Percentiles rank a stretch among this genome's conserved stretches.
These are phyloP conservation scores for Epinotia ramella DNA, from an alignment of 2,888 invertebrate genomes.

Conservation along the genomic window DNA sequence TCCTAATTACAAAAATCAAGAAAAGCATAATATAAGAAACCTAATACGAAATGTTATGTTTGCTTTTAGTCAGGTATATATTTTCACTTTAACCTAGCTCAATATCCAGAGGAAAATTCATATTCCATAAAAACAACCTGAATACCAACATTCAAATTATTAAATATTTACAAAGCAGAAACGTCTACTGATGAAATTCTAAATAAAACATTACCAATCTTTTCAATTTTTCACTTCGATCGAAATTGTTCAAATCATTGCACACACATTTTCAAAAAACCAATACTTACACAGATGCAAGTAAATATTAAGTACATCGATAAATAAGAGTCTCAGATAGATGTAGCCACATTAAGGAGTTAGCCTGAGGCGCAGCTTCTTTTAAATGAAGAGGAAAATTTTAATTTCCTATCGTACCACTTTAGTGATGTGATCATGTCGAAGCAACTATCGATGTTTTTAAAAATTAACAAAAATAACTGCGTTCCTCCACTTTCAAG, in stretches of 20 bases:
- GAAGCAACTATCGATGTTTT: conserved; percentile 14
- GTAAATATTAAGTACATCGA: conserved; percentile 50
- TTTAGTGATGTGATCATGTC: conserved; percentile 61
- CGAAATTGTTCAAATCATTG: background rate
- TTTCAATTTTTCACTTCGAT: background rate
- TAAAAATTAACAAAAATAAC: background rate
- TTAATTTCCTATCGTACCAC: conserved; percentile 83
- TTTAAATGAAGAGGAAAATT: conserved; percentile 86
- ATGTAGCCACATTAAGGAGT: conserved; percentile 82
- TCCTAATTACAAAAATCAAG: too few species aligned
- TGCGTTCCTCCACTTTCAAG: background rate
- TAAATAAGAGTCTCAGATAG: conserved; percentile 57
- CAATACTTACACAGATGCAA: background rate
- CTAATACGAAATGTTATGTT: too few species aligned
- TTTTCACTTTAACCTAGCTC: background rate
- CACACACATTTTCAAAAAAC: background rate
- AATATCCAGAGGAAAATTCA: background rate
- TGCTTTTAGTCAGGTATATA: background rate
- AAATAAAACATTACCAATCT: too few species aligned
- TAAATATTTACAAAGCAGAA: too few species aligned
- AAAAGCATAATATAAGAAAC: too few species aligned
- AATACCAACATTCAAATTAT: background rate
- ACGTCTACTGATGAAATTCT: too few species aligned
- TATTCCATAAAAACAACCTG: background rate
- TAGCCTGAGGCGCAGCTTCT: conserved; percentile 81